phyloP scores from a whole-genome alignment of 2,888 invertebrate species.

The Acleris emargana region DNA sequence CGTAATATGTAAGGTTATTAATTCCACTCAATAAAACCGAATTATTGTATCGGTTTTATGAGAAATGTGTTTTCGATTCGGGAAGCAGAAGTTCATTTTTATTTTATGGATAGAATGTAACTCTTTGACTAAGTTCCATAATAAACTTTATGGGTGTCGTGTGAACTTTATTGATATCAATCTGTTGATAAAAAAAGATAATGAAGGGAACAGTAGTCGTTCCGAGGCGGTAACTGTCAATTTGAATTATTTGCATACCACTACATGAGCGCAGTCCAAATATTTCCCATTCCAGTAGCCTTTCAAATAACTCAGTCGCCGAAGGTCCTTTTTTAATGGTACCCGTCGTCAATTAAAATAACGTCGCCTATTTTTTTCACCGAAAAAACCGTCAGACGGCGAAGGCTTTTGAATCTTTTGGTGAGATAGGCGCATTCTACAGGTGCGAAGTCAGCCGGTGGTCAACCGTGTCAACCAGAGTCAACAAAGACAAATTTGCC shows the following conservation, averaged over 20 bases:
- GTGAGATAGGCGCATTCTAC: conserved; percentile 76
- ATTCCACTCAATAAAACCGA: conserved; percentile 76
- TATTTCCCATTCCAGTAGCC: conserved; percentile 71
- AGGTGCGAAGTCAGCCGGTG: conserved; percentile 76
- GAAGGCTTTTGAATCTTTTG: conserved; percentile 76
- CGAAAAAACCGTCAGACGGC: conserved; percentile 65
- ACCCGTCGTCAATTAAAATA: conserved; percentile 79
- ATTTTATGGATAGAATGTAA: conserved; percentile 11
- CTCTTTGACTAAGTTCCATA: conserved; percentile 12
- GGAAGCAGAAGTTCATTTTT: conserved; percentile 21
- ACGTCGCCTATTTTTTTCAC: conserved; percentile 56
- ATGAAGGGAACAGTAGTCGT: conserved; percentile 46
- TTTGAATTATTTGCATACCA: conserved; percentile 76
- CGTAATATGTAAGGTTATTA: conserved; percentile 71
- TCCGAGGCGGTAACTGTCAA: conserved; percentile 58
- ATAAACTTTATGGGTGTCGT: conserved; percentile 31
- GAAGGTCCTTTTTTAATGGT: conserved; percentile 65
- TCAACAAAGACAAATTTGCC: conserved; percentile 30
- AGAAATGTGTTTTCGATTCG: conserved; percentile 46
- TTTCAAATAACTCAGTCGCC: conserved; percentile 69
- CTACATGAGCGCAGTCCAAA: conserved; percentile 59
- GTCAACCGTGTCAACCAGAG: conserved; percentile 65
- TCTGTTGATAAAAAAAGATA: conserved; percentile 27
- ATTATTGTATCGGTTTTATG: conserved; percentile 47
- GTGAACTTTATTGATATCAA: conserved; percentile 31